A percentile compares a stretch with the other conserved stretches of the same genome.
These are phyloP conservation scores for Orthonychiurus folsomi DNA, from an alignment of 2,888 invertebrate genomes.

Conservation along the genomic window DNA sequence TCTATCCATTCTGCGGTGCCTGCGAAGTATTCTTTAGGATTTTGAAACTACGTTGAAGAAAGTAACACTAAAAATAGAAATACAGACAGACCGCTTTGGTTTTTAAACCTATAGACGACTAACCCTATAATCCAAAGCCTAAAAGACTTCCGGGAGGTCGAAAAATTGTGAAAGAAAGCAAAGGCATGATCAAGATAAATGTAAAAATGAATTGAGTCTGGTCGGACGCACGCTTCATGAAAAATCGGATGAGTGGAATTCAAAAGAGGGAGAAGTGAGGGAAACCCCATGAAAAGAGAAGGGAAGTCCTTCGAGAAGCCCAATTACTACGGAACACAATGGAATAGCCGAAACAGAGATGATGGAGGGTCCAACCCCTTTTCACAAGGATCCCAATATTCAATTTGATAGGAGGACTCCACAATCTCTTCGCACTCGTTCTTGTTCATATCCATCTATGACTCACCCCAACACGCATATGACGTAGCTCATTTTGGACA, in stretches of 20 bases:
- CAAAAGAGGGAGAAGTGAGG: conserved; percentile 28
- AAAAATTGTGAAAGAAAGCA: conserved; percentile 15
- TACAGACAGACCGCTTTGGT: too few relatives aligned
- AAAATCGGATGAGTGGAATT: conserved; percentile 28
- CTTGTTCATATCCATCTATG: neutral
- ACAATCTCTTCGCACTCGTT: neutral
- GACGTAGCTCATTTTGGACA: too few relatives aligned
- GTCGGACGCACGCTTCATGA: conserved; percentile 3
- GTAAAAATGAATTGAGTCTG: neutral
- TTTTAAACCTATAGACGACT: too few relatives aligned
- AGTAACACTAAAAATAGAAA: too few relatives aligned
- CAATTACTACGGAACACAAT: conserved; percentile 41
- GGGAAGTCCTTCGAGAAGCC: conserved; percentile 40
- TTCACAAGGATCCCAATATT: conserved; percentile 41
- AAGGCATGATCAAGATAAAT: neutral
- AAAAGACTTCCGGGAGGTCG: conserved; percentile 1
- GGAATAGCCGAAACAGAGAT: conserved; percentile 30
- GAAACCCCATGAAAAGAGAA: conserved; percentile 30
- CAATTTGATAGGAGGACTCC: conserved; percentile 37
- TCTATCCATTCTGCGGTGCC: too few relatives aligned
- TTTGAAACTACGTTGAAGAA: too few relatives aligned
- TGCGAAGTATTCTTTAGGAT: too few relatives aligned
- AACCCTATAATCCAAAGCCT: too few relatives aligned
- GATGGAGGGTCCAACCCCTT: conserved; percentile 39
- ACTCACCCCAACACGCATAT: too few relatives aligned